Base-by-base conservation (phyloP, 2,113 vertebrate species). In the Colaptes auratus region DNA sequence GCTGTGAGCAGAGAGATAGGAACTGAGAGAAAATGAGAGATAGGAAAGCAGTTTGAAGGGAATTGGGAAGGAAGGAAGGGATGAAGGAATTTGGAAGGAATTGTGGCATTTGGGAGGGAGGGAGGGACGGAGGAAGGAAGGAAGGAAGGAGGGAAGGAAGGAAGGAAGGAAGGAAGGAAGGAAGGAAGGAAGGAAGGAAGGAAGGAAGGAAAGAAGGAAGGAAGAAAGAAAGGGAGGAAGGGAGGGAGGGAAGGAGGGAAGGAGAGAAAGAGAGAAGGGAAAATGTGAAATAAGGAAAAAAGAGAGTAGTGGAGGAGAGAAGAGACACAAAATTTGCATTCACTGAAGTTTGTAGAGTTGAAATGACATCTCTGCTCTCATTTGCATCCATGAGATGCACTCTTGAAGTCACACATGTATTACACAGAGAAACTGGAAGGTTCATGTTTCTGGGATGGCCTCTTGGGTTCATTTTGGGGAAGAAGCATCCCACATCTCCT, bases 371-470 rank as follows among this genome's bases (percentile, higher is more conserved):
- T 66, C 55, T 66, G 7, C 81, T 88, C 48, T 72, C 55, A 66
- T 74, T 75, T 72, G 14, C 5, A 20, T 55, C 5, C 28, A 16
- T 64, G 36, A 56, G 88, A 93, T 55, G 25, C 14, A 15, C 17
- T 48, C 31, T 25, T 75, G 23, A 60, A 78, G 10, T 63, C 46
- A 56, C 15, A 59, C 0, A 0, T 50, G 19, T 60, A 39, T 71
- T 58, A 63, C 23, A 52, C 19, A 33, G 65, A 84, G 52, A 82
- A 89, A 75, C 15, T 27, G 48, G 12, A 91, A 91, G 8, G 15
- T n/a, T 81, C 33, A 64, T 89, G 31, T 75, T 74, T 67, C 25
- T 67, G n/a, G 42, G 15, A 46, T 48, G 7, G n/a, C 33, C 3
- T 90, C 17, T 25, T 36, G 23, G 25, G 58, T 78, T 82, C 23